A percentile compares a stretch with the other conserved stretches of the same genome.
phyloP scores from a whole-genome alignment of 2,888 invertebrate species.

The Agrotis segetum region DNA sequence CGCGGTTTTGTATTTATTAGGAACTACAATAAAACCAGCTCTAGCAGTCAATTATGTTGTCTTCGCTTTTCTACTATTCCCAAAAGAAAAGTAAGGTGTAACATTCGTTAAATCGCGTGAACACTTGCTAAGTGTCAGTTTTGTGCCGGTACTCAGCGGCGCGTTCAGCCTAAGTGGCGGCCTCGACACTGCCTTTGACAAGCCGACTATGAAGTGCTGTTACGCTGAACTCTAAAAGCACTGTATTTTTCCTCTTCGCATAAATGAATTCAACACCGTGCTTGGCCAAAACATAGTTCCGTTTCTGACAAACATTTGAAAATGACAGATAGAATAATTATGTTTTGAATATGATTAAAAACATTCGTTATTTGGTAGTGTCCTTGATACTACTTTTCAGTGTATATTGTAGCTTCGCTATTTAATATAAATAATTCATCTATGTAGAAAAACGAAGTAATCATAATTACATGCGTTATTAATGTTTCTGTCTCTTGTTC shows the following conservation, averaged over 20 bases:
- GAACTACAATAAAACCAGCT: no score
- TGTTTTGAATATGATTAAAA: no score
- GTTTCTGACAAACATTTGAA: no score
- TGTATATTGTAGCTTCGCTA: no score
- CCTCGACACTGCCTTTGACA: constrained; percentile 50
- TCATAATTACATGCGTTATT: background rate
- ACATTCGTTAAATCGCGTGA: constrained; percentile 34
- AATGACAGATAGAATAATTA: no score
- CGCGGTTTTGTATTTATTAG: no score
- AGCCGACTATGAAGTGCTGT: constrained; percentile 29
- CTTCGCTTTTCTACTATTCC: no score
- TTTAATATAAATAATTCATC: no score
- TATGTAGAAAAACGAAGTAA: background rate
- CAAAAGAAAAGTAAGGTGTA: background rate
- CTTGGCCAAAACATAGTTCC: no score
- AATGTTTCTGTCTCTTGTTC: background rate
- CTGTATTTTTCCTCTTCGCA: constrained; percentile 6
- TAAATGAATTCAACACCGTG: constrained; percentile 15
- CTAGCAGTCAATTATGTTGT: no score
- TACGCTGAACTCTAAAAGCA: constrained; percentile 7
- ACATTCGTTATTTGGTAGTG: no score
- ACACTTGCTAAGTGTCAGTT: constrained; percentile 12
- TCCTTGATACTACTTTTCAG: no score
- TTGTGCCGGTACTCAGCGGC: constrained; percentile 10
- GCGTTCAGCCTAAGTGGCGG: constrained; percentile 28